Conservation (phyloP, 2,797 vertebrate species). For the Catostomus latipinnis region DNA sequence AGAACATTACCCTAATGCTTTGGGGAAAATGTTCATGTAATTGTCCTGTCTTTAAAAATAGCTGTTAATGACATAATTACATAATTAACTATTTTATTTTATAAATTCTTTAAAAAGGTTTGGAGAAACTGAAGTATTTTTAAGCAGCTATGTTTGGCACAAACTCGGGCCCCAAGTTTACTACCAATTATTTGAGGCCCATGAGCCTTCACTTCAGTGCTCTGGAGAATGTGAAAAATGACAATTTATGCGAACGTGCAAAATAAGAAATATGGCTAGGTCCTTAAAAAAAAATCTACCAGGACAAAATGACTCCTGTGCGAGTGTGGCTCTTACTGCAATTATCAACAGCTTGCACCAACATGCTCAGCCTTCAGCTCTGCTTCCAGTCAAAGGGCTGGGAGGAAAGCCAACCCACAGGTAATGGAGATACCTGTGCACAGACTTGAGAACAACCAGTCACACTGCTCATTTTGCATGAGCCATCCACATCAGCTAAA, state of each 20-base stretch:
- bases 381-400: not conserved
- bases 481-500: not conserved
- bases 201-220: not conserved
- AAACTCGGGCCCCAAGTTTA: not conserved
- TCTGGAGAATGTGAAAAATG: constrained; percentile 37
- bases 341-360: constrained; percentile 37
- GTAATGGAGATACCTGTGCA: constrained; percentile 29
- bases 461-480: not conserved
- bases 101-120: not conserved
- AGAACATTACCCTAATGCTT: not conserved
- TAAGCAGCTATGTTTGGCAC: not conserved
- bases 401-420: constrained; percentile 2
- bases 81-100: not conserved
- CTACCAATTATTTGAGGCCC: constrained; percentile 11
- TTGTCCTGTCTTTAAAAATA: not conserved
- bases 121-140: not conserved
- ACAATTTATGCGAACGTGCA: constrained; percentile 22
- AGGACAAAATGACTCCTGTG: constrained; percentile 10
- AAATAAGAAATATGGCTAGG: constrained; percentile 24
- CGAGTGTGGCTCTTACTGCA: constrained; percentile 16
- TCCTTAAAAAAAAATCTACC: not conserved
- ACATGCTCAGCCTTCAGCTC: not conserved
- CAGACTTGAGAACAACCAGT: constrained; percentile 32
- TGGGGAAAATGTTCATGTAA: not conserved
- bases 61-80: not conserved